Conservation (phyloP, 2,888 invertebrate species). For the Cephonodes hylas region DNA sequence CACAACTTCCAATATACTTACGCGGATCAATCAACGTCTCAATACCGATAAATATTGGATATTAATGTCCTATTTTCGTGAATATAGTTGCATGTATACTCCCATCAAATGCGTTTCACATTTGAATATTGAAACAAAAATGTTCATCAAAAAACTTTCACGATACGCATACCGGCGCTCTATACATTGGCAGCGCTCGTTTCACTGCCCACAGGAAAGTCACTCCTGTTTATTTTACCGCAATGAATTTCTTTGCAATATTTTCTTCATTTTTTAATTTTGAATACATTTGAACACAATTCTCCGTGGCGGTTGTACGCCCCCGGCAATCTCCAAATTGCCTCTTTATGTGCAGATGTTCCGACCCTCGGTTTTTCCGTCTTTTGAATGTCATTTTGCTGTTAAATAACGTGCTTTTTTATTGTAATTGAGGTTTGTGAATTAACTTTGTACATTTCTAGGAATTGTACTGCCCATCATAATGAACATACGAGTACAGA, state of each 20-base stretch:
- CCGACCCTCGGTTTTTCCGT: slow-evolving; percentile 79
- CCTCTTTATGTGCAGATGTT: slow-evolving; percentile 81
- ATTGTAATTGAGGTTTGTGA: slow-evolving; percentile 71
- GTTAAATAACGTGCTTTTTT: slow-evolving; percentile 78
- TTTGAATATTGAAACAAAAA: background rate
- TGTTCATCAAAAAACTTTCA: background rate
- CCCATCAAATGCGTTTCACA: background rate
- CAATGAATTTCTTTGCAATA: slow-evolving; percentile 76
- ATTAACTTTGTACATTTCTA: slow-evolving; percentile 49
- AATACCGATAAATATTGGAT: background rate
- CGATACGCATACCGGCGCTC: background rate
- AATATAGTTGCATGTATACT: background rate
- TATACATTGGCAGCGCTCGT: background rate
- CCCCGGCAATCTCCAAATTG: slow-evolving; percentile 81
- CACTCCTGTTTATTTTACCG: slow-evolving; percentile 77
- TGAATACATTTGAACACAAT: slow-evolving; percentile 80
- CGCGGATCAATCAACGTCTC: background rate
- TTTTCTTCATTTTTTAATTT: slow-evolving; percentile 77
- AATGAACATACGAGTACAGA: background rate
- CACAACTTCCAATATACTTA: slow-evolving; percentile 10
- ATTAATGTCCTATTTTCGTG: background rate
- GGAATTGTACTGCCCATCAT: slow-evolving; percentile 23
- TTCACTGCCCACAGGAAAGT: slow-evolving; percentile 49
- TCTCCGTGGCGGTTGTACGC: slow-evolving; percentile 73
- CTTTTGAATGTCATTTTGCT: slow-evolving; percentile 80